Conservation (phyloP, 2,888 invertebrate species). For the Drosophila austrosaltans region DNA sequence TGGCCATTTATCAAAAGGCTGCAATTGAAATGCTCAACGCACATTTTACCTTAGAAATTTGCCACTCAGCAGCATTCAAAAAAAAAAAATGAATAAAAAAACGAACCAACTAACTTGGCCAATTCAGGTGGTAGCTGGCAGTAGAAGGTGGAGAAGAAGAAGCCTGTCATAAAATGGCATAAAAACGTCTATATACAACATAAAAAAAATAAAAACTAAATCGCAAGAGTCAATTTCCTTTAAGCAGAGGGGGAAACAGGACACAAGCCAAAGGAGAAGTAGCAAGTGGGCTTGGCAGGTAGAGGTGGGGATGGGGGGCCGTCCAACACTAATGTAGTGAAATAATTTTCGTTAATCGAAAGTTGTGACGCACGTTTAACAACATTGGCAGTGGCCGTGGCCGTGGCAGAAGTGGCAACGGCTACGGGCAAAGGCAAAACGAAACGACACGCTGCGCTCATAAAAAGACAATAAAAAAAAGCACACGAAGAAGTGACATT, state of each 20-base stretch:
- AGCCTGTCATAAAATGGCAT: conserved; percentile 33
- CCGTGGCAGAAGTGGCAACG: conserved; percentile 3
- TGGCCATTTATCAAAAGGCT: conserved; percentile 74
- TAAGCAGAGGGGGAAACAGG: neutral
- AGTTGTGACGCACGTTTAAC: conserved; percentile 74
- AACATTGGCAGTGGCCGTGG: conserved; percentile 45
- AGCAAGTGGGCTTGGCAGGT: conserved; percentile 27
- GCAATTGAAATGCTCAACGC: conserved; percentile 74
- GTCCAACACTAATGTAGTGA: conserved; percentile 69
- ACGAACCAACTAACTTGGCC: conserved; percentile 25
- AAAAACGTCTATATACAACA: conserved; percentile 27
- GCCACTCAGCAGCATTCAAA: conserved; percentile 43
- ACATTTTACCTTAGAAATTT: conserved; percentile 53
- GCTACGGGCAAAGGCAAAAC: conserved; percentile 28
- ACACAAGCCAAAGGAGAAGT: neutral
- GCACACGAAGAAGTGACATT: conserved; percentile 61
- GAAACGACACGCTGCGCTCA: conserved; percentile 69
- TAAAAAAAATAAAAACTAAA: conserved; percentile 31
- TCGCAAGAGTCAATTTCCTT: conserved; percentile 34
- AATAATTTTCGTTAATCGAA: conserved; percentile 77
- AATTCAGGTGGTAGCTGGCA: conserved; percentile 20
- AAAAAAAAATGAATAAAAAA: conserved; percentile 39
- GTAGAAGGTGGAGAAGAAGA: neutral
- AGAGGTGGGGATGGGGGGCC: conserved; percentile 19
- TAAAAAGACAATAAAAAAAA: conserved; percentile 73